These are phyloP conservation scores for Drosophila eugracilis DNA, from an alignment of 1,140 invertebrate genomes.

Conservation along the genomic window DNA sequence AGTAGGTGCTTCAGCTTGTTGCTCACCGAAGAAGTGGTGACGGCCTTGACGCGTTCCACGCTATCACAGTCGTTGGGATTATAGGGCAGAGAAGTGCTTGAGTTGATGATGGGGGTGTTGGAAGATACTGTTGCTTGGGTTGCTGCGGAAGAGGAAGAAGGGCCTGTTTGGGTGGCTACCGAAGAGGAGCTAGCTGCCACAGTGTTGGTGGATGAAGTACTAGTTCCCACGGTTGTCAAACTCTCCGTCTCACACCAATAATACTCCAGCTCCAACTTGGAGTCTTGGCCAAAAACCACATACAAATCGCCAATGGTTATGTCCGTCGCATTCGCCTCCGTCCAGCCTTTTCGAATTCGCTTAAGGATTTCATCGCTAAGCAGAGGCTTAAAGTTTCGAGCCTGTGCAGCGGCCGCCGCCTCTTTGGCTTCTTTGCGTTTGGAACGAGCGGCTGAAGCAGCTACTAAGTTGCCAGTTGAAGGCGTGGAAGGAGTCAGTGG, in stretches of 20 bases:
- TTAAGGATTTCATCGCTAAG: conserved; percentile 84
- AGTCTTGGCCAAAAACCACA: conserved; percentile 93
- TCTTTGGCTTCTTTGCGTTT: conserved; percentile 64
- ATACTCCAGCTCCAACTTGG: conserved; percentile 92
- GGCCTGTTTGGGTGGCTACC: conserved; percentile 3
- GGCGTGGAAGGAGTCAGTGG: conserved; percentile 7
- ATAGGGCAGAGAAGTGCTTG: conserved; percentile 60
- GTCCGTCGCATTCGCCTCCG: conserved; percentile 89
- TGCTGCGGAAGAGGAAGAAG: neutral
- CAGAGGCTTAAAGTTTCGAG: conserved; percentile 74
- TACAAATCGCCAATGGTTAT: conserved; percentile 96
- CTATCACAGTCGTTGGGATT: conserved; percentile 80
- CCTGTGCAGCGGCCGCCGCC: conserved; percentile 41
- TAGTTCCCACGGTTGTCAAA: conserved; percentile 1
- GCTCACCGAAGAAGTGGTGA: conserved; percentile 67
- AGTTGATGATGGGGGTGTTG: neutral
- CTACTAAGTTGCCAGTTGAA: neutral
- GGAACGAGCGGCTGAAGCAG: conserved; percentile 25
- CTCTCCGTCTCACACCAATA: conserved; percentile 87
- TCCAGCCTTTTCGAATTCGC: conserved; percentile 92
- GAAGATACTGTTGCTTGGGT: neutral
- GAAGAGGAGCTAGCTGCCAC: neutral
- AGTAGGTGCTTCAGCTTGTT: conserved; percentile 83
- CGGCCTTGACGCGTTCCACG: conserved; percentile 68
- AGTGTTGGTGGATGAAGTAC: neutral